Evolutionary conservation across 2,113 vertebrate genomes (phyloP).

Genomic region (Channa argus): DNA sequence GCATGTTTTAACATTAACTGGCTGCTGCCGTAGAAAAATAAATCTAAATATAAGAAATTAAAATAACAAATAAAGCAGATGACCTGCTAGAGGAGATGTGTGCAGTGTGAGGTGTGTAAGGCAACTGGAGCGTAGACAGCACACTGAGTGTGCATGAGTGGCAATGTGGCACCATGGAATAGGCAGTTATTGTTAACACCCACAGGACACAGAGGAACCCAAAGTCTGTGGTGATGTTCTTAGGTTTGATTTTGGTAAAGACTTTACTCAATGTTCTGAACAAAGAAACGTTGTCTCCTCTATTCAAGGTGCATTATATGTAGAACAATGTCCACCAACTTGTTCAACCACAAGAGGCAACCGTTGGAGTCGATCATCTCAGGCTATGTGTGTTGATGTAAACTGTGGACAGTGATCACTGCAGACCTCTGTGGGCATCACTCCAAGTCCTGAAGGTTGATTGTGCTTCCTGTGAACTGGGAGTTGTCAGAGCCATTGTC

Average conservation of each 20-base stretch:
- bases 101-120: conserved; percentile 58
- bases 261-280: conserved; percentile 37
- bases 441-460: conserved; percentile 94
- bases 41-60: conserved; percentile 49
- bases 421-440: conserved; percentile 64
- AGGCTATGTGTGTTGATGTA: conserved; percentile 10
- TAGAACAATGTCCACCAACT: conserved; percentile 15
- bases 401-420: conserved; percentile 7
- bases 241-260: conserved; percentile 56
- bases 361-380: conserved; percentile 15
- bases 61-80: conserved; percentile 51
- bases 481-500: conserved; percentile 88
- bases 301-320: conserved; percentile 68
- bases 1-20: conserved; percentile 48
- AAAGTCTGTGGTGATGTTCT: neutral
- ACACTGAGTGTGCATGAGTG: conserved; percentile 38
- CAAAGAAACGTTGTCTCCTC: conserved; percentile 25
- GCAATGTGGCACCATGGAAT: conserved; percentile 51
- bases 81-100: conserved; percentile 30
- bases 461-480: conserved; percentile 94
- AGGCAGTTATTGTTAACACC: conserved; percentile 32
- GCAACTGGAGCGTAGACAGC: conserved; percentile 63
- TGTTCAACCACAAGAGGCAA: conserved; percentile 17
- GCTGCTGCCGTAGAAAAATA: conserved; percentile 68
- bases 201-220: conserved; percentile 15